Evolutionary conservation across 1,140 invertebrate genomes (phyloP), one percentile per base, ranked within the genome.

Genomic region (Drosophila melanica): DNA sequence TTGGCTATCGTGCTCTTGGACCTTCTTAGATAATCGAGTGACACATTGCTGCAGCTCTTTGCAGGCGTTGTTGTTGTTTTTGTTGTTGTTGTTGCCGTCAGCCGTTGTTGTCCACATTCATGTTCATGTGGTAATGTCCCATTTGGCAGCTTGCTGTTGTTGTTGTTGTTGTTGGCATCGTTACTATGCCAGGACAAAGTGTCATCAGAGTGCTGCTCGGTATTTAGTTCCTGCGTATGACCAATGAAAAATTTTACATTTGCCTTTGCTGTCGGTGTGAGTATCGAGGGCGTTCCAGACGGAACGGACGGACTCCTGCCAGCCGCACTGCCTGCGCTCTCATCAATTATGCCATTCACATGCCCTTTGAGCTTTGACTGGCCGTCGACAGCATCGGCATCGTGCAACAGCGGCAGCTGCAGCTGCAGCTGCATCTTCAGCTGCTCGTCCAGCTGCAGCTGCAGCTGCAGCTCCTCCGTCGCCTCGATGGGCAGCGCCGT

Each of bases 231-330:
- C 82, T 89, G 82, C 75, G 82, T 87, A 55, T 77, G 78, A 82
- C 89, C 89, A 81, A 90, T 90, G 80, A 90, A 90, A 81, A 90
- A 90, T 80, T 90, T 90, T 58, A 90, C 87, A 77, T 79, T 85
- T 53, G 67, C 63, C 66, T 71, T 62, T 44, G 76, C 37, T 20
- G 27, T 44, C 11, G 50, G 33, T 27, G 72, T 60, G 45, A 30
- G 33, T 58, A 44, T 58, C 35, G 63, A 59, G 55, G 42, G 42
- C 14, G 63, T 67, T 39, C 50, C 30, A 39, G n/a, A n/a, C n/a
- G n/a, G n/a, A n/a, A 53, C 68, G 7, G 59, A 20, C 50, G 77
- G 42, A n/a, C 60, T 47, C 16, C 55, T 51, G 55, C 41, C 57
- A 45, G 75, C 44, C 47, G 64, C 81, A 77, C 72, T 67, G 66